Conservation (phyloP, 2,888 invertebrate genomes). For the Heliconius sara region DNA sequence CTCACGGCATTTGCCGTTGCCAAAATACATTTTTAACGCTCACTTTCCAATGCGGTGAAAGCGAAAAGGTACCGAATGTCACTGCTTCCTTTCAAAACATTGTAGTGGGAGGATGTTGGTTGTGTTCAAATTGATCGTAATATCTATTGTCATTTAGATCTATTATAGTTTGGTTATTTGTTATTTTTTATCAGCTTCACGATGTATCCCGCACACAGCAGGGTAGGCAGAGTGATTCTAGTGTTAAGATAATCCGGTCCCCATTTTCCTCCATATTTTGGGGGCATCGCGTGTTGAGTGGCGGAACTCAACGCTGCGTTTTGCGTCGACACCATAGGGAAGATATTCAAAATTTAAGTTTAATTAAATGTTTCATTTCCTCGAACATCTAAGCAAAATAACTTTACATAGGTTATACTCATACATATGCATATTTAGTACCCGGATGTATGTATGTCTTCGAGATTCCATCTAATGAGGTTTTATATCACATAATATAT, state of each 20-base stretch:
- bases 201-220: no score
- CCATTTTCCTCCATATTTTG: no score
- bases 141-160: conserved; percentile 61
- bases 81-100: conserved; percentile 80
- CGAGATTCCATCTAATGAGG: conserved; percentile 12
- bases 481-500: conserved; percentile 49
- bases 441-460: conserved; percentile 1
- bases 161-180: not conserved
- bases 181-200: no score
- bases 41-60: conserved; percentile 84
- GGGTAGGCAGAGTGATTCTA: no score
- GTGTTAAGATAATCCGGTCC: no score
- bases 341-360: no score
- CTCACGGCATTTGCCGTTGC: conserved; percentile 76
- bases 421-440: not conserved
- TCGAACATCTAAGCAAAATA: not conserved
- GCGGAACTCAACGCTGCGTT: no score
- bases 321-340: no score
- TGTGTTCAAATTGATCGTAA: conserved; percentile 64
- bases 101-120: conserved; percentile 77
- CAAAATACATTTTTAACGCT: conserved; percentile 83
- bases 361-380: no score
- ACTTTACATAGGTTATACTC: not conserved
- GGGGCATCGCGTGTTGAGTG: no score
- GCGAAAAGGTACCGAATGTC: conserved; percentile 82